These are phyloP conservation scores for Rhea americana DNA, from an alignment of 2,113 vertebrate genomes.

Conservation along the genomic window DNA sequence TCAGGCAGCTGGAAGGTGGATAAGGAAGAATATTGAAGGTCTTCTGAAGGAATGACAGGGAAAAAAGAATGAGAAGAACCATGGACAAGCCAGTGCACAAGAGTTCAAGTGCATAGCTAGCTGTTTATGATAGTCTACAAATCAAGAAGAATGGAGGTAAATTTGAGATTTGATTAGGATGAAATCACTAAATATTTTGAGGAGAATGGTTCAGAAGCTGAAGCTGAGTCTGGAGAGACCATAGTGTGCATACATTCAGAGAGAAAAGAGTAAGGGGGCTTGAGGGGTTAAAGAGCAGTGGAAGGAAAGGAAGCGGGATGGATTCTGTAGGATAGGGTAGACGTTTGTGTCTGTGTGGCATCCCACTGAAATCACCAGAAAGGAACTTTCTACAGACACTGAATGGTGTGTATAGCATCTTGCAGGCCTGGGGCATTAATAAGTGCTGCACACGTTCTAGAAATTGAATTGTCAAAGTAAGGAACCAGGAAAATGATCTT, in stretches of 20 bases:
- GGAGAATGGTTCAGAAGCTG: background rate
- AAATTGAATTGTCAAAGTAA: background rate
- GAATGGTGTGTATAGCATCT: fast-evolving
- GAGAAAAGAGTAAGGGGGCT: background rate
- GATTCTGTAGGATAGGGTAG: background rate
- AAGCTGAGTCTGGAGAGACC: background rate
- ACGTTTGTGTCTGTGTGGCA: background rate
- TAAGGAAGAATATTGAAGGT: background rate
- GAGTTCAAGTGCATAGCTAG: background rate
- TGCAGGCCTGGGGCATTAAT: background rate
- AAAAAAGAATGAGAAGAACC: background rate
- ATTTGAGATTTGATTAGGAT: background rate
- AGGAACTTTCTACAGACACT: background rate
- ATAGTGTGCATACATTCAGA: background rate
- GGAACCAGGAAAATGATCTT: background rate
- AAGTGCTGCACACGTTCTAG: background rate
- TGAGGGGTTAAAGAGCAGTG: background rate
- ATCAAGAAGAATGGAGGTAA: background rate
- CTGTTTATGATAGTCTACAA: background rate
- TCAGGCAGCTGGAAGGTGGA: background rate
- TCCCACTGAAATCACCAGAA: background rate
- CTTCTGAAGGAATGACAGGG: background rate
- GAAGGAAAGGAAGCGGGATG: background rate
- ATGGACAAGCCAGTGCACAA: background rate
- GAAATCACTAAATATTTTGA: background rate